These are phyloP conservation scores for Agrypnus murinus DNA, from an alignment of 2,888 invertebrate species.

Conservation along the genomic window DNA sequence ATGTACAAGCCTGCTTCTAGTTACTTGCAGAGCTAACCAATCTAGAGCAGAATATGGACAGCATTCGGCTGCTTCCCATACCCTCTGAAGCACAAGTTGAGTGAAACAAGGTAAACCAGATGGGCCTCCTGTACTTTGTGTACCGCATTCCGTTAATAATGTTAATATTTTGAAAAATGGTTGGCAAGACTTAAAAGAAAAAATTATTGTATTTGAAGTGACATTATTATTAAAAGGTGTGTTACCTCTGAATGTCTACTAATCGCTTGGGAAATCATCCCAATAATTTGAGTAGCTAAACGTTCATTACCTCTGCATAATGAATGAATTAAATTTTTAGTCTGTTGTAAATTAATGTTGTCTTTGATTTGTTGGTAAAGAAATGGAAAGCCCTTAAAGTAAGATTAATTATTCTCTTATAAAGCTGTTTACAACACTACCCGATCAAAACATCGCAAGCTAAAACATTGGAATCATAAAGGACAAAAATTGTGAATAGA, in stretches of 20 bases:
- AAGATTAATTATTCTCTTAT: neutral
- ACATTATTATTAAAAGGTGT: neutral
- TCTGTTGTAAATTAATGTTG: slow-evolving; percentile 93
- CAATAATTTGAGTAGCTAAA: slow-evolving; percentile 90
- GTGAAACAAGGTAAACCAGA: slow-evolving; percentile 93
- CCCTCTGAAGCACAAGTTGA: slow-evolving; percentile 88
- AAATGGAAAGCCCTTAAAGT: slow-evolving; percentile 89
- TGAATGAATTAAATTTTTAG: slow-evolving; percentile 92
- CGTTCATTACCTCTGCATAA: slow-evolving; percentile 93
- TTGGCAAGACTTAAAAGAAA: slow-evolving; percentile 80
- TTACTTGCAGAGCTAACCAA: slow-evolving; percentile 90
- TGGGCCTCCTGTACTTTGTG: slow-evolving; percentile 69
- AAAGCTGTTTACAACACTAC: too few relatives aligned
- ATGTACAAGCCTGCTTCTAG: slow-evolving; percentile 92
- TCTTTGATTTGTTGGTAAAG: slow-evolving; percentile 96
- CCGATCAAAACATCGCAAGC: slow-evolving; percentile 59
- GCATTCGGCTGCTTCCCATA: slow-evolving; percentile 93
- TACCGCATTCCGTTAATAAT: slow-evolving; percentile 84
- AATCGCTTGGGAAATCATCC: slow-evolving; percentile 93
- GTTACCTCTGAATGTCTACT: slow-evolving; percentile 91
- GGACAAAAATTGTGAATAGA: slow-evolving; percentile 41
- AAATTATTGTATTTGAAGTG: neutral
- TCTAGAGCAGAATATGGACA: slow-evolving; percentile 94
- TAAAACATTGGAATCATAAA: slow-evolving; percentile 36
- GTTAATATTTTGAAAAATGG: slow-evolving; percentile 95